phyloP scores from a whole-genome alignment of 2,797 vertebrate genomes.

The Okamejei kenojei region DNA sequence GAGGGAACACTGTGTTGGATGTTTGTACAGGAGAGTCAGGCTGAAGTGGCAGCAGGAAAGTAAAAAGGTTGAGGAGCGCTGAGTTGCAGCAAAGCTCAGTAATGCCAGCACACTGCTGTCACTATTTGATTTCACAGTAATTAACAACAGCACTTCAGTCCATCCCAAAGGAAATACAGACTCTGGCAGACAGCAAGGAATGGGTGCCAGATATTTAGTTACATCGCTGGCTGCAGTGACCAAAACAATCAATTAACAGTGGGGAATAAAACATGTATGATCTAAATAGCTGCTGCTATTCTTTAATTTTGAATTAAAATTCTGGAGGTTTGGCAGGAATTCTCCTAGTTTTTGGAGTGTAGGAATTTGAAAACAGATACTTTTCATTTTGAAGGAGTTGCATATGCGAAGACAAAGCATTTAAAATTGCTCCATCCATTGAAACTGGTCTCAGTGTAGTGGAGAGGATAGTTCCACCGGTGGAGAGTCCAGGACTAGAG shows the following conservation, averaged over 20 bases:
- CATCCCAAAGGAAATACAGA: background rate
- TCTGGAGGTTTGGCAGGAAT: background rate
- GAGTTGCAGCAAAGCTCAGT: background rate
- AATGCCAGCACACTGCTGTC: background rate
- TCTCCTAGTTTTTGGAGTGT: background rate
- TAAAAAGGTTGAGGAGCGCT: background rate
- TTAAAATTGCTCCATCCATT: background rate
- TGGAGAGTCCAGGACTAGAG: no score
- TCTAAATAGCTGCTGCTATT: background rate
- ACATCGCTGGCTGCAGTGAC: background rate
- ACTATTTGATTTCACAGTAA: background rate
- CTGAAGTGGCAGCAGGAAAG: background rate
- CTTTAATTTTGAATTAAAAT: background rate
- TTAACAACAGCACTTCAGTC: constrained; percentile 13
- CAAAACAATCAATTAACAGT: constrained; percentile 5
- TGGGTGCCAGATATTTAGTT: background rate
- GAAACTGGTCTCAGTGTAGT: background rate
- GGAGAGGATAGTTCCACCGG: no score
- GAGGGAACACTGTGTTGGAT: background rate
- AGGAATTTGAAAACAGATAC: background rate
- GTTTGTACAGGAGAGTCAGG: background rate
- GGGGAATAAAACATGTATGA: background rate
- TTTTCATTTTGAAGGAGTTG: background rate
- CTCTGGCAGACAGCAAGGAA: background rate
- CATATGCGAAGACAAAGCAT: background rate